phyloP scores from a whole-genome alignment of 2,113 vertebrate genomes.

The Anguilla japonica region DNA sequence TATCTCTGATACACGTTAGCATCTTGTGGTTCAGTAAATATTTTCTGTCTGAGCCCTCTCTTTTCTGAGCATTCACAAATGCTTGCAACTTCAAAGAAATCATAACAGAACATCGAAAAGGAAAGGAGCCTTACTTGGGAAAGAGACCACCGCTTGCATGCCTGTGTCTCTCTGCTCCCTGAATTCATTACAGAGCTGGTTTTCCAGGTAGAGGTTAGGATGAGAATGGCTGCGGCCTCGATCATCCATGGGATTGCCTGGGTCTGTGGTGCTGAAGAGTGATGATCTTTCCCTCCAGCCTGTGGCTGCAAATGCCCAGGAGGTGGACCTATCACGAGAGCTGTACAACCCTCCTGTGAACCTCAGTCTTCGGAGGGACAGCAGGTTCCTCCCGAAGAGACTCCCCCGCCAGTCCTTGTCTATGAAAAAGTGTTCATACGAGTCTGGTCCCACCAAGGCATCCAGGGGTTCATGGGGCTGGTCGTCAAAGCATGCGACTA shows the following conservation, averaged over 20 bases:
- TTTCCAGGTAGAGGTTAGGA: slow-evolving; percentile 53
- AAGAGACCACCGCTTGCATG: slow-evolving; percentile 52
- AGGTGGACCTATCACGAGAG: slow-evolving; percentile 26
- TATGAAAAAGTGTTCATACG: slow-evolving; percentile 73
- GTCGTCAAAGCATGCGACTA: slow-evolving; percentile 52
- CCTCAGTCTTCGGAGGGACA: slow-evolving; percentile 63
- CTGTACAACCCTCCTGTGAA: slow-evolving; percentile 30
- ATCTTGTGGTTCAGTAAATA: too few species aligned
- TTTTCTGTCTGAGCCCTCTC: too few species aligned
- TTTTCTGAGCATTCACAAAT: too few species aligned
- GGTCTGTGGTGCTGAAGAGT: slow-evolving; percentile 15
- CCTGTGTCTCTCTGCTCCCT: slow-evolving; percentile 45
- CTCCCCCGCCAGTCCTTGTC: slow-evolving; percentile 51
- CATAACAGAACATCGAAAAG: slow-evolving; percentile 20
- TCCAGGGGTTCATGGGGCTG: not conserved
- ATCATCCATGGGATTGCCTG: slow-evolving; percentile 38
- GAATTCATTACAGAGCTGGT: slow-evolving; percentile 50
- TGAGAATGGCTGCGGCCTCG: slow-evolving; percentile 44
- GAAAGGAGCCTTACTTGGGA: slow-evolving; percentile 71
- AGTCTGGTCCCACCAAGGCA: slow-evolving; percentile 62
- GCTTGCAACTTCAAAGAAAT: not conserved
- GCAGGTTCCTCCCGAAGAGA: slow-evolving; percentile 60
- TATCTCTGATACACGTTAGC: too few species aligned
- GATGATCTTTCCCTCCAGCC: slow-evolving; percentile 29
- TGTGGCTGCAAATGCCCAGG: slow-evolving; percentile 30